Conservation (phyloP, 2,888 invertebrate species). For the Eristalinus aeneus region DNA sequence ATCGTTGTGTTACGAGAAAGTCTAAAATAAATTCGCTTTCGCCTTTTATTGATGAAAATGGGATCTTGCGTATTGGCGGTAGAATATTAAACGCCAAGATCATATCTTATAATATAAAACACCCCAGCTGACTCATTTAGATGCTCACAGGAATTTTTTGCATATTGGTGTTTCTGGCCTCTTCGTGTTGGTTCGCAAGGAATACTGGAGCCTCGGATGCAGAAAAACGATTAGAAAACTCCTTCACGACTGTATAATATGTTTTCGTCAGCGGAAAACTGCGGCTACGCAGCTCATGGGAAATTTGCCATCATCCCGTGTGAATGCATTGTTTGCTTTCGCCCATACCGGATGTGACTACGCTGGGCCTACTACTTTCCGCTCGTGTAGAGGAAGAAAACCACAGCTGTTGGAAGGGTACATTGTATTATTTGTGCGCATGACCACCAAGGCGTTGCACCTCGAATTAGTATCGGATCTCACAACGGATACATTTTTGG, state of each 20-base stretch:
- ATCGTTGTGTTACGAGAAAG: constrained; percentile 11
- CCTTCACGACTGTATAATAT: constrained; percentile 39
- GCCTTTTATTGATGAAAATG: constrained; percentile 18
- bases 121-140: no score
- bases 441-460: constrained; percentile 33
- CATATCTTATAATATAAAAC: constrained; percentile 13
- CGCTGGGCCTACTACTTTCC: constrained; percentile 31
- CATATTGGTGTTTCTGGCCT: constrained; percentile 29
- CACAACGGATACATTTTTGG: constrained; percentile 40
- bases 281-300: constrained; percentile 39
- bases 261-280: constrained; percentile 36
- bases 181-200: constrained; percentile 16
- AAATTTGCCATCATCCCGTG: constrained; percentile 11
- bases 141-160: constrained; percentile 13
- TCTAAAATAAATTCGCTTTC: constrained; percentile 12
- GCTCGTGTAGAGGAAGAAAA: neutral
- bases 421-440: constrained; percentile 40
- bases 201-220: constrained; percentile 50
- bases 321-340: neutral
- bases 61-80: constrained; percentile 27
- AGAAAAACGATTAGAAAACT: constrained; percentile 36
- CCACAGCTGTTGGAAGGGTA: constrained; percentile 26
- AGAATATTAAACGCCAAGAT: neutral
- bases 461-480: constrained; percentile 50
- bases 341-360: constrained; percentile 27